Evolutionary conservation across 2,797 vertebrate species (phyloP), one percentile per base, ranked within the genome.

Genomic region (Sarcoramphus papa): DNA sequence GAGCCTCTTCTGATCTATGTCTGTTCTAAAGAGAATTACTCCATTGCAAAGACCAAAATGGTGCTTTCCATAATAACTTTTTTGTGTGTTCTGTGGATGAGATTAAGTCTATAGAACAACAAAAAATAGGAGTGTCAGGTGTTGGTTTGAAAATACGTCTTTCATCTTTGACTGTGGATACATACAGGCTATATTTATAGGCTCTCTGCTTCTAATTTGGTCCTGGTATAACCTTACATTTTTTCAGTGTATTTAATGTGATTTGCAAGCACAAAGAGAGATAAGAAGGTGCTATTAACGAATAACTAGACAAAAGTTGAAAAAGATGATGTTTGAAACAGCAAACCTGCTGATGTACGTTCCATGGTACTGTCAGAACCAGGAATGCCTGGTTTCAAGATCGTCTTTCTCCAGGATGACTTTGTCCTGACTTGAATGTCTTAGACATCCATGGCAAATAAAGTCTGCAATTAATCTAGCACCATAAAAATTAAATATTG

Each of bases 321-420:
- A 70, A 70, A 65, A 77, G 28, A 18, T 10, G 24, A 5, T 43
- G 33, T 72, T 50, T 68, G 18, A 60, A 80, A 12, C 21, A 35
- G 33, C 2, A 0, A 78, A 35, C 27, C 27, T 33, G 14, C 27
- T 60, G 54, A 47, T 1, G 1, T 41, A 41, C 2, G 0, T 18
- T 14, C 13, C 9, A 0, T 59, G 69, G 60, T 37, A 27, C 59
- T 79, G 68, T 64, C 56, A 60, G 37, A 85, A 56, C 41, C n/a
- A 8, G n/a, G 33, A 78, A 37, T 5, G 8, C 45, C n/a, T 69
- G 27, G 17, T 43, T 88, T 83, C 30, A 25, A 27, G 33, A 37
- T 35, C 7, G 17, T 78, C 15, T 63, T 72, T 92, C 33, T 37
- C 11, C 3, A 7, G 45, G 18, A 33, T 75, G 40, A 21, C 56